Evolutionary conservation across 2,113 vertebrate species (phyloP).

Genomic region (Prunella himalayana): DNA sequence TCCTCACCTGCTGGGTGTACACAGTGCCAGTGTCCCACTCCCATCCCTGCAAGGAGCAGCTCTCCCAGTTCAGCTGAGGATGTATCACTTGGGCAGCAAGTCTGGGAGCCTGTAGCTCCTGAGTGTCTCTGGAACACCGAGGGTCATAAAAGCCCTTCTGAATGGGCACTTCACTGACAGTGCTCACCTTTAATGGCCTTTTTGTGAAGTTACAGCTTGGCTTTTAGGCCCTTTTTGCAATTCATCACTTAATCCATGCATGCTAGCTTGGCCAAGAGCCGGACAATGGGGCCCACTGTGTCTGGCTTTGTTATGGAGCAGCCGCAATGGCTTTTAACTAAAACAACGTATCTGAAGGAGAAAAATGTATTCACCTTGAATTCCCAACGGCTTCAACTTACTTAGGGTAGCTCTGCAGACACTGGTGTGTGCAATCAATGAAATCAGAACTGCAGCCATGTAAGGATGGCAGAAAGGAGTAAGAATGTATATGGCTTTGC

Average conservation of each 20-base stretch:
- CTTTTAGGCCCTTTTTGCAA: constrained; percentile 58
- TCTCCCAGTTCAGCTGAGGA: neutral
- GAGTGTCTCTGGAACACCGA: neutral
- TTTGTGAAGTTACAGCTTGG: constrained; percentile 52
- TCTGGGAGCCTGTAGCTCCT: neutral
- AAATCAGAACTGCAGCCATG: neutral
- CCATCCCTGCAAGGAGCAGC: neutral
- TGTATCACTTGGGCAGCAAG: neutral
- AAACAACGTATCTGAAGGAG: constrained; percentile 38
- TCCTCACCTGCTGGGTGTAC: neutral
- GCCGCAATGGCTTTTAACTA: constrained; percentile 60
- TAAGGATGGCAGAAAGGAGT: neutral
- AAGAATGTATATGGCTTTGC: neutral
- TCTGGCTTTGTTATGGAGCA: constrained; percentile 35
- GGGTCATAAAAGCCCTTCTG: constrained; percentile 52
- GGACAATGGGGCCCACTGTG: constrained; percentile 43
- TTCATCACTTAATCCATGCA: constrained; percentile 61
- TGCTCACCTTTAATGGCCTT: constrained; percentile 60
- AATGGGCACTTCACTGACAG: constrained; percentile 51
- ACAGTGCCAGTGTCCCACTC: neutral
- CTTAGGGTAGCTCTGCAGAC: constrained; percentile 31
- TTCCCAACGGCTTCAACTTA: constrained; percentile 6
- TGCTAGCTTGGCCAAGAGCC: constrained; percentile 1
- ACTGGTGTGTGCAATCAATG: neutral
- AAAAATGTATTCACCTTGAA: constrained; percentile 50